Evolutionary conservation across 2,797 vertebrate species (phyloP), one percentile per base, ranked within the genome.

Genomic region (Lacerta bilineata): DNA sequence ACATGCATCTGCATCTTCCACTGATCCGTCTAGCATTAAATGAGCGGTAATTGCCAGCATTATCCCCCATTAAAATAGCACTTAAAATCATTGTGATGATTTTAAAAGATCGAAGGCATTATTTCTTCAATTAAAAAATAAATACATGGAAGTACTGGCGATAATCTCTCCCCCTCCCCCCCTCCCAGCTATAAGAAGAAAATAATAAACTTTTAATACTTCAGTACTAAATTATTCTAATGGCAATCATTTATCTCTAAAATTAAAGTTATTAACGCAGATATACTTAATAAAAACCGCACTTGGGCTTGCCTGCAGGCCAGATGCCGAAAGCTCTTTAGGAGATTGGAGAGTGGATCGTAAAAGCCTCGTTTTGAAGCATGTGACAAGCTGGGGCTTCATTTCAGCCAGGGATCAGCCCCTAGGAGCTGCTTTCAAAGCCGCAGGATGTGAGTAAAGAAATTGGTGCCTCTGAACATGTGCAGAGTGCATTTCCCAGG

Each of bases 251-350:
- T 82, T 82, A 88, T 88, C 80, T 88, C 61, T 83, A 36, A 88
- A 88, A 88, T 88, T 88, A 88, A 88, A 77, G 74, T 88, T 88
- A 88, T 88, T 83, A 87, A 76, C 29, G 23, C 2, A 2, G 81
- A 76, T 69, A 78, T 74, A 88, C 80, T 83, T 87, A 87, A 87
- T 87, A 82, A 87, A 55, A 87, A 76, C 82, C 80, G 59, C 80
- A 83, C 15, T 69, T 59, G 82, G 25, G 41, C 6, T 82, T 83
- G 71, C 71, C 86, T 87, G 36, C 29, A 4, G 69, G 80, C 80
- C 71, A 83, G 50, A 87, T 41, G 43, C 43, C 41, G 29, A 78
- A 29, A 88, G 41, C 74, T 83, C 72, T 59, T 83, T 69, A 41
- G 80, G 41, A 41, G 68, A 77, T 55, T 68, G 61, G 41, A 27